These are phyloP conservation scores for Cnemophilus loriae DNA, from an alignment of 2,113 vertebrate genomes.

Conservation along the genomic window DNA sequence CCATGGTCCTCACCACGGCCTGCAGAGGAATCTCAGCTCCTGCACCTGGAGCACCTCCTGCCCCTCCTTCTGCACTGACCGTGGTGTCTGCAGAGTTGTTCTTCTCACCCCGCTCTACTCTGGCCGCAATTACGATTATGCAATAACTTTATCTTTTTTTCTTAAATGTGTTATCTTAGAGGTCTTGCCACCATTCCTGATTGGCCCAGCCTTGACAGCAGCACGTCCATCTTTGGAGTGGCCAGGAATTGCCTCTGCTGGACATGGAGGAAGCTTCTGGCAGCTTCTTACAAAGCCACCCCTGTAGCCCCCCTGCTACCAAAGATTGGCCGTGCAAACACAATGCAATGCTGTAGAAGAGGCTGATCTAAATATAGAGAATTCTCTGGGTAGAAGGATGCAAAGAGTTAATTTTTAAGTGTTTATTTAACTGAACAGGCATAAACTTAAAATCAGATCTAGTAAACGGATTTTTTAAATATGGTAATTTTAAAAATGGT, in stretches of 20 bases:
- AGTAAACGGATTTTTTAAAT: not conserved
- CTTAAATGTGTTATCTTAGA: not conserved
- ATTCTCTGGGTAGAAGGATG: not conserved
- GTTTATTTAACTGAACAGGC: not conserved
- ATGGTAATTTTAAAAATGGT: too few species aligned
- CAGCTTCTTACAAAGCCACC: not conserved
- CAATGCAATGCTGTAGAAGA: not conserved
- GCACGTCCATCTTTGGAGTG: fast-evolving
- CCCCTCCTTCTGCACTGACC: not conserved
- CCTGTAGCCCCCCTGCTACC: not conserved
- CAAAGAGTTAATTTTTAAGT: not conserved
- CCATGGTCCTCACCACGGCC: not conserved
- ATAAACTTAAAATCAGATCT: not conserved
- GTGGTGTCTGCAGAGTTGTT: not conserved
- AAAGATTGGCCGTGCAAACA: not conserved
- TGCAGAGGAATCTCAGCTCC: not conserved
- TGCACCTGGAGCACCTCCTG: not conserved
- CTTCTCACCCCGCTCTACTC: not conserved
- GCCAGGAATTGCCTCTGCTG: not conserved
- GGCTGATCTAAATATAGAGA: not conserved
- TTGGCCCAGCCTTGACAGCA: not conserved
- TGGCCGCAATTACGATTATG: not conserved
- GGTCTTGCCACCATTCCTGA: not conserved
- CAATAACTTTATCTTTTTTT: not conserved
- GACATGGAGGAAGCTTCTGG: not conserved